Base-by-base conservation (phyloP, 2,113 vertebrate species). In the Tauraco erythrolophus region DNA sequence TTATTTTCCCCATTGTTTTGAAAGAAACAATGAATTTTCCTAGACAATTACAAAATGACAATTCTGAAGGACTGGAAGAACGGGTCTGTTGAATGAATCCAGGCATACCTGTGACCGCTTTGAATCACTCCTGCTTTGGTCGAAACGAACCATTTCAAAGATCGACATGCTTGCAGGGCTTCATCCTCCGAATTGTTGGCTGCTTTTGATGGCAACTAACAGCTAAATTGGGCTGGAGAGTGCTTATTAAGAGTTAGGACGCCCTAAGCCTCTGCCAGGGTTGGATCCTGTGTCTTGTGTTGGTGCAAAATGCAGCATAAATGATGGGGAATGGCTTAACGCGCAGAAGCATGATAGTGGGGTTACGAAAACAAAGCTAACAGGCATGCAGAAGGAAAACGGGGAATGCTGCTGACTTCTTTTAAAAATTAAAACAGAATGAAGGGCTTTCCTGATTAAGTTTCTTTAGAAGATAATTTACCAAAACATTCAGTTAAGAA, bases 11-110 rank as follows among this genome's bases (percentile, higher is more conserved):
- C 50, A 61, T 94, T 94, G 92, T 89, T 96, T 89, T 72, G 75
- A 94, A 94, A 84, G 78, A 84, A 95, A 81, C 76, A 91, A 89
- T 97, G 87, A 61, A 89, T 96, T 88, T 78, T 69, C 74, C 65
- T 69, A 45, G 66, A 54, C 64, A 89, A 69, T 97, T 92, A 92
- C 37, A 84, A 95, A 91, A 87, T 54, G 72, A 65, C 76, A 87
- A 4, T 54, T 91, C 48, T 61, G 57, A 85, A 93, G 79, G 77
- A 95, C 93, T 95, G 84, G 92, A 76, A 91, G 86, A 95, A 91
- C n/a, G 0, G 10, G 87, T 96, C 91, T 76, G 74, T 69, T 77
- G 94, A 50, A 92, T 74, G 65, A 95, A 91, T 77, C 54, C 60
- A 35, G 58, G 72, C 58, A 74, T 87, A 87, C 53, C 87, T 87